Base-by-base conservation (phyloP, 2,113 vertebrate species). In the Prunella fulvescens region DNA sequence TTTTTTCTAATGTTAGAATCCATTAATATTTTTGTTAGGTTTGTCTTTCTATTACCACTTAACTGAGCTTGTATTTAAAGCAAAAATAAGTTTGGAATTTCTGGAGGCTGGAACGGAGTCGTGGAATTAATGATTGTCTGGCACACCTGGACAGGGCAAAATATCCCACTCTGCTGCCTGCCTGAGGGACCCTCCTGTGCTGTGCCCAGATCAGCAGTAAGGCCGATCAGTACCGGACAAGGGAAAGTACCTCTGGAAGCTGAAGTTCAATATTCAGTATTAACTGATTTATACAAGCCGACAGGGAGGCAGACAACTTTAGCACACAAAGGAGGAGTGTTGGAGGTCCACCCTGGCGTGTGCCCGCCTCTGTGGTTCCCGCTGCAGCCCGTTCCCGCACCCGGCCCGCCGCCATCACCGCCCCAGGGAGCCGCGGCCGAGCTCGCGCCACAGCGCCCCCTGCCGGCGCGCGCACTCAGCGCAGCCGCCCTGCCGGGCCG, bases 331-430 rank as follows among this genome's bases (percentile, higher is more conserved):
- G 26, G 37, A 88, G 37, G 40, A 57, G 16, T 53, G 58, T 2
- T 47, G n/a, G 22, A 54, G 26, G 48, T 8, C 17, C 1, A 4
- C 22, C 11, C 20, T 4, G 26, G 26, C 9, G 17, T 3, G 20
- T 20, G 31, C 45, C 10, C 0, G 8, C 0, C 44, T 4, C 44
- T 40, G 53, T 9, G 1, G 1, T 9, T 15, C 10, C 20, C 2
- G 37, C 50, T 7, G 57, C 37, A n/a, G 13, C 29, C 22, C 58
- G 3, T 4, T 1, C 3, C 45, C 0, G 17, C 57, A 4, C 0
- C 13, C 57, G 1, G 28, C 57, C 26, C n/a, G 3, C 77, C 12
- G 78, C 62, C 78, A 47, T 39, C 1, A 3, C 22, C 19, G 4
- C 47, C 0, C 42, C 58, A 51, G 31, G 57, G 60, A 26, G 31